Evolutionary conservation across 2,797 vertebrate genomes (phyloP), one percentile per base, ranked within the genome.

Genomic region (Sebastiscus tertius): DNA sequence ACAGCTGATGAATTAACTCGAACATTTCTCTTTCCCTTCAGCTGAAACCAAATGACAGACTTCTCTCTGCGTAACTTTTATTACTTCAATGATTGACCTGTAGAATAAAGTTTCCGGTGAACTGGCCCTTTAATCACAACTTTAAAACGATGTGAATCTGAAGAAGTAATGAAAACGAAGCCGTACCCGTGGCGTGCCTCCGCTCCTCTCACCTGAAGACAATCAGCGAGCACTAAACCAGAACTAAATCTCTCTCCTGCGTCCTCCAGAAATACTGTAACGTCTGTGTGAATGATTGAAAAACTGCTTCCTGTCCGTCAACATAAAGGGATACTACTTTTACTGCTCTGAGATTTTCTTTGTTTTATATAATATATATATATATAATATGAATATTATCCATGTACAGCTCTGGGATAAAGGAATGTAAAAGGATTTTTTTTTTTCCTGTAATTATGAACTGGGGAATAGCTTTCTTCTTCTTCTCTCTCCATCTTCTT

Each of bases 371-470:
- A 73, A n/a, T 85, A n/a, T 80, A 70, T 31, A 39, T 82, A n/a
- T 82, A 73, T 31, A 42, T 49, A 22, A 54, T 16, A 56, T 56
- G 67, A 69, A 69, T 69, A 54, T 82, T 75, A 11, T 85, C 5
- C 11, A 18, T 86, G 88, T 89, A 83, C 83, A 91, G 90, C 87
- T 93, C 79, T 91, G 88, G 89, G 91, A 92, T 80, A 83, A 88
- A 88, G 82, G 88, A 88, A 88, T 90, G 82, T 87, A 83, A 86
- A 81, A 79, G 72, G 82, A 79, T 84, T 80, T 80, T 55, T 65
- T 49, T 75, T 70, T 20, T 77, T 84, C 83, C 69, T 91, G 72
- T 79, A 65, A 80, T 90, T 77, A 55, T 79, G 55, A 90, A 76
- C 68, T 80, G 74, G 80, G 75, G 85, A 18, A 72, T 36, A 72